Conservation (phyloP, 2,888 invertebrate genomes). For the Ophion slaviceki region DNA sequence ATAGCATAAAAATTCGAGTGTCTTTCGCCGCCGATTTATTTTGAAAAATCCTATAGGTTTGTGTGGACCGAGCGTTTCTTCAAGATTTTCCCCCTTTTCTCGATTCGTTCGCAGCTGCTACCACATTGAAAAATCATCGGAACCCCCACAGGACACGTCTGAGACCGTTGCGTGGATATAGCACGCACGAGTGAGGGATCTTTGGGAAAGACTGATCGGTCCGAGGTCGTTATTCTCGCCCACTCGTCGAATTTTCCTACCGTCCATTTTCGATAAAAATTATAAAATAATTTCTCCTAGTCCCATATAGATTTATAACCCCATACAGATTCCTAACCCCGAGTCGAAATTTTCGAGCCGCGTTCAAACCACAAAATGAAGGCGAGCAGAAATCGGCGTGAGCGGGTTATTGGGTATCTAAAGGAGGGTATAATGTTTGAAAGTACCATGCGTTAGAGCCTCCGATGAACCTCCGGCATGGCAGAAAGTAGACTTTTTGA, state of each 20-base stretch:
- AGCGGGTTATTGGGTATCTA: too few species aligned
- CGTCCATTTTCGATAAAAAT: constrained; percentile 65
- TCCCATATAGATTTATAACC: too few species aligned
- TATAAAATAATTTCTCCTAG: too few species aligned
- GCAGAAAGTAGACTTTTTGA: too few species aligned
- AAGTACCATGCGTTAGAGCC: too few species aligned
- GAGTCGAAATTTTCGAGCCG: too few species aligned
- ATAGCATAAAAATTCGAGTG: background rate
- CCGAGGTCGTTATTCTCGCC: constrained; percentile 57
- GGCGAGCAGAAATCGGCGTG: too few species aligned
- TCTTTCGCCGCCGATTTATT: background rate
- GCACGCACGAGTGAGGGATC: constrained; percentile 25
- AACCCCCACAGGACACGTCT: constrained; percentile 64
- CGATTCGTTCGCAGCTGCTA: constrained; percentile 68
- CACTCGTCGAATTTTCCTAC: constrained; percentile 73
- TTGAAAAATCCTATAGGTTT: background rate
- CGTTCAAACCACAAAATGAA: too few species aligned
- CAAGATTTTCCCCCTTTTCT: constrained; percentile 21
- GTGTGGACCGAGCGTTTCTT: background rate
- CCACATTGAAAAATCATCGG: constrained; percentile 74
- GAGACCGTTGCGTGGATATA: constrained; percentile 22
- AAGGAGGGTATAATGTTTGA: too few species aligned
- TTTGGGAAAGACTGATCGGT: constrained; percentile 22
- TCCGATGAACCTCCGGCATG: too few species aligned
- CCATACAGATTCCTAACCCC: too few species aligned